Conservation (phyloP, 2,888 invertebrate species). For the Miltochrista miniata region DNA sequence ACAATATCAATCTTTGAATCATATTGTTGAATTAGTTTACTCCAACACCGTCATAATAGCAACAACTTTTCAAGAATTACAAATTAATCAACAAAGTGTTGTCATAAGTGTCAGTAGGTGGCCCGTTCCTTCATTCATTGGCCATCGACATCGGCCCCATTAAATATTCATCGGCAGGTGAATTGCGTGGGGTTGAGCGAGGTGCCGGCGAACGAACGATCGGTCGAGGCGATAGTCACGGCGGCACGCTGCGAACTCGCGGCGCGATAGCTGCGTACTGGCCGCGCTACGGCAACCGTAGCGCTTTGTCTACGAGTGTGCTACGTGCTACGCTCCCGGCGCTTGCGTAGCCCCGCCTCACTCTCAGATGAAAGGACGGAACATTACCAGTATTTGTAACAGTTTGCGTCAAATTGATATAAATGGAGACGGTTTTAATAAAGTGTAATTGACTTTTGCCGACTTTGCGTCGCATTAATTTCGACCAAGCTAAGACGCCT, state of each 20-base stretch:
- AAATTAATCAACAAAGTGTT: constrained; percentile 60
- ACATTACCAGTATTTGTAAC: constrained; percentile 84
- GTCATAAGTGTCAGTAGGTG: constrained; percentile 61
- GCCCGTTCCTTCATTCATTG: constrained; percentile 70
- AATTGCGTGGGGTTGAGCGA: constrained; percentile 56
- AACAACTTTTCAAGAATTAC: constrained; percentile 61
- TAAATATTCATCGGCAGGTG: constrained; percentile 75
- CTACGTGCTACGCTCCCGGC: constrained; percentile 63
- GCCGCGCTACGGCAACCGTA: constrained; percentile 63
- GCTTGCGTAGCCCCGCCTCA: constrained; percentile 82
- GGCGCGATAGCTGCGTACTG: constrained; percentile 52
- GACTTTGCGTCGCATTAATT: constrained; percentile 83
- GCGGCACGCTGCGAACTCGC: constrained; percentile 41
- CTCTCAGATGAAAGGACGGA: constrained; percentile 78
- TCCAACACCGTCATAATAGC: constrained; percentile 60
- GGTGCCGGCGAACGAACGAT: constrained; percentile 53
- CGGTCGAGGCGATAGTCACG: constrained; percentile 29
- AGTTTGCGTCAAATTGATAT: constrained; percentile 84
- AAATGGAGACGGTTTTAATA: constrained; percentile 84
- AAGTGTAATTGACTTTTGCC: constrained; percentile 84
- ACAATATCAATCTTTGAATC: constrained; percentile 60
- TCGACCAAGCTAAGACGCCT: constrained; percentile 80
- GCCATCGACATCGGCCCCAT: constrained; percentile 65
- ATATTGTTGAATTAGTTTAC: constrained; percentile 67
- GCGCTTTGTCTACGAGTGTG: constrained; percentile 53